Conservation (phyloP, 2,113 vertebrate genomes). For the Sceloporus tristichus region DNA sequence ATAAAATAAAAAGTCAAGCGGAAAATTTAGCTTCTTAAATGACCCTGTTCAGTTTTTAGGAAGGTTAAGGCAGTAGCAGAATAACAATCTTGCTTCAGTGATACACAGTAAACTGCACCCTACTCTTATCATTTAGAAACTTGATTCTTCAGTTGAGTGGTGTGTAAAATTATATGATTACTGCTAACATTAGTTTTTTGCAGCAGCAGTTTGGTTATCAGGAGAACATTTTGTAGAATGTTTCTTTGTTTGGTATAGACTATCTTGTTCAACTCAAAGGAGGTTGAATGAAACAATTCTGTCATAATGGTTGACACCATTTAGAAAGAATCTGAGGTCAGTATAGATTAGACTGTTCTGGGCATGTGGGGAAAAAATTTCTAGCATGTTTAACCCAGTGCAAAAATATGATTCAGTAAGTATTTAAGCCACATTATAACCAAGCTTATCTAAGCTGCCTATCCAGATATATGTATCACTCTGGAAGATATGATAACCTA, state of each 20-base stretch:
- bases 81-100: background rate
- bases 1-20: background rate
- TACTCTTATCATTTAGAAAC: background rate
- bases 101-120: background rate
- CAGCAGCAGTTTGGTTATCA: background rate
- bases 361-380: too few species aligned
- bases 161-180: constrained; percentile 13
- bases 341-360: background rate
- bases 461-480: too few species aligned
- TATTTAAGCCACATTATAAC: too few species aligned
- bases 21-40: background rate
- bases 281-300: background rate
- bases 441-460: too few species aligned
- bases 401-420: too few species aligned
- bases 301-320: background rate
- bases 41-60: background rate
- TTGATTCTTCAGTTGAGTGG: constrained; percentile 4
- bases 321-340: background rate
- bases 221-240: background rate
- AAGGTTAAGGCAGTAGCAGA: background rate
- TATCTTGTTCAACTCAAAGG: background rate
- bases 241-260: background rate
- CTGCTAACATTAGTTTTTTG: constrained; percentile 8
- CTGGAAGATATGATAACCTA: too few species aligned
- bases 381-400: too few species aligned